Base-by-base conservation (phyloP, 2,113 vertebrate species). In the Dicentrarchus labrax region DNA sequence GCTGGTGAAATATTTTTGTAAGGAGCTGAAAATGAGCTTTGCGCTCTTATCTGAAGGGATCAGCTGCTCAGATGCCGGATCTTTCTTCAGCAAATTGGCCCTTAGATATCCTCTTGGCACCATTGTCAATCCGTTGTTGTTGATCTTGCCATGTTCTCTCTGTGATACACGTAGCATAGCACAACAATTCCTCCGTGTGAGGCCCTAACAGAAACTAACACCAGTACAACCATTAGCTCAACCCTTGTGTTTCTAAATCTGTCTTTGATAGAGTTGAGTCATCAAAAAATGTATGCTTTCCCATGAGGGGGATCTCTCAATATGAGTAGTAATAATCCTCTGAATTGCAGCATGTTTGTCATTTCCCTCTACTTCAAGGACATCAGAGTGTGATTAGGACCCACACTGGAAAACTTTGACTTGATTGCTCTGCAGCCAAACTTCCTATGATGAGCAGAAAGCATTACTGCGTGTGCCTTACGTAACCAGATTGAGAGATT, bases 61-160 rank as follows among this genome's bases (percentile, higher is more conserved):
- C 90, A 91, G 86, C 83, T 69, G 90, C 80, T 85, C 83, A 76
- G 78, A 90, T 67, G 67, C 84, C 19, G 66, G 72, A 90, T 92
- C 80, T 88, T 86, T 84, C 82, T 84, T 38, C 80, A 68, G 78
- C 59, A 92, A 91, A 91, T 91, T 93, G 88, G 85, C 85, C 88
- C 83, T 82, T 73, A 88, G 74, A 89, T 79, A 84, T 91, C 86
- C 85, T 88, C 70, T 81, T 69, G 72, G 84, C 81, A 83, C 71
- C 68, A 19, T 64, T 83, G 84, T 83, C 80, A 87, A 82, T 88
- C 78, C 43, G 15, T 78, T 72, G 78, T 76, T 86, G 81, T 86
- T 85, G 72, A 78, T 89, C 66, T 78, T 10, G 2, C 57, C 51
- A 36, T 41, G 72, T 67, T 83, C 30, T 68, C 61, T 59, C 72